A percentile compares a stretch with the other conserved stretches of the same genome.
These are phyloP conservation scores for Chaetoderma sp. DNA, from an alignment of 2,888 invertebrate genomes.

Conservation along the genomic window DNA sequence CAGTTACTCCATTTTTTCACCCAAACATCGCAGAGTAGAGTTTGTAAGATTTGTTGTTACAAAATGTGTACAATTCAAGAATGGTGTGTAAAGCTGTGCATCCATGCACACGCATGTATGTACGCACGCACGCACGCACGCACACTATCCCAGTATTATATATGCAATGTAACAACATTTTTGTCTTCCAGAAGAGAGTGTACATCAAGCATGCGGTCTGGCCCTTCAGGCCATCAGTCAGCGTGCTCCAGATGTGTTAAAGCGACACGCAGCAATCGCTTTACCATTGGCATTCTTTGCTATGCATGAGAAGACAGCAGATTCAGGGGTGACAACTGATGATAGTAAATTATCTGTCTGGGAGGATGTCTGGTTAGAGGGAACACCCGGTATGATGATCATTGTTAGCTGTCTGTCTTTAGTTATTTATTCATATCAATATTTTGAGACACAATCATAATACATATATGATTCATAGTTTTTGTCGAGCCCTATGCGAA, in stretches of 20 bases:
- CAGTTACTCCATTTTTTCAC: no score
- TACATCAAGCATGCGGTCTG: slow-evolving; percentile 73
- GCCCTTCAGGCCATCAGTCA: slow-evolving; percentile 84
- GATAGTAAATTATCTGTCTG: slow-evolving; percentile 72
- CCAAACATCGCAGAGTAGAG: no score
- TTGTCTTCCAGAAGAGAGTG: slow-evolving; percentile 77
- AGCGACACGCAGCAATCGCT: slow-evolving; percentile 80
- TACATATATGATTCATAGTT: background rate
- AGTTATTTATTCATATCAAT: no score
- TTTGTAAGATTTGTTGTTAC: no score
- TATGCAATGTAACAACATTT: no score
- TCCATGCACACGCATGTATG: no score
- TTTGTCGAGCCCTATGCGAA: no score
- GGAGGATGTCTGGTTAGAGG: slow-evolving; percentile 90
- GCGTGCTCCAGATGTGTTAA: slow-evolving; percentile 82
- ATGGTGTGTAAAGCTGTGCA: no score
- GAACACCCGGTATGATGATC: slow-evolving; percentile 77
- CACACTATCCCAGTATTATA: no score
- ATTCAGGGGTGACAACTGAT: background rate
- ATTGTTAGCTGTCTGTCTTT: background rate
- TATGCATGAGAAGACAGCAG: slow-evolving; percentile 79
- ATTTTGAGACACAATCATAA: no score
- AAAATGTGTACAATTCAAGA: no score
- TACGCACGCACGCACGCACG: no score
- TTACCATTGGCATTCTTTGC: slow-evolving; percentile 90